phyloP scores from a whole-genome alignment of 2,888 invertebrate genomes.

The Rhodophaea formosa region DNA sequence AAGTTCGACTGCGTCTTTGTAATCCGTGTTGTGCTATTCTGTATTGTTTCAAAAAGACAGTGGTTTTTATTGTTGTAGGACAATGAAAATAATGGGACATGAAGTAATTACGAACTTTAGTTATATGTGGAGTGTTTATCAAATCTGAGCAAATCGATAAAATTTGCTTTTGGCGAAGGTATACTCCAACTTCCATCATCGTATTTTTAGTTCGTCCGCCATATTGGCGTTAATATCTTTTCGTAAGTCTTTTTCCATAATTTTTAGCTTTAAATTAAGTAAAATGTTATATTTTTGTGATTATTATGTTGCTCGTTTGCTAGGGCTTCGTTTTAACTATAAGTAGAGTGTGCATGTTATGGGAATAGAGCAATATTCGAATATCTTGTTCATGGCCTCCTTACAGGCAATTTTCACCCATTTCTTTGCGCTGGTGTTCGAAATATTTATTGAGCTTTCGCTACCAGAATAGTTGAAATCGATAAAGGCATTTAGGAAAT shows the following conservation, averaged over 20 bases:
- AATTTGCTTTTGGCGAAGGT: slow-evolving; percentile 71
- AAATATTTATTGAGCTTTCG: slow-evolving; percentile 24
- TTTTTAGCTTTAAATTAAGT: slow-evolving; percentile 67
- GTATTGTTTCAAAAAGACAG: slow-evolving; percentile 71
- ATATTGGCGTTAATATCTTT: slow-evolving; percentile 84
- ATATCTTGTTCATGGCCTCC: slow-evolving; percentile 70
- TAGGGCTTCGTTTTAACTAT: slow-evolving; percentile 68
- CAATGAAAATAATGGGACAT: slow-evolving; percentile 60
- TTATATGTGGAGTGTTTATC: slow-evolving; percentile 68
- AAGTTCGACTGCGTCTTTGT: slow-evolving; percentile 75
- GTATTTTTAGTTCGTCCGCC: slow-evolving; percentile 85
- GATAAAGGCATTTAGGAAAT: neutral
- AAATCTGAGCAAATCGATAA: slow-evolving; percentile 64
- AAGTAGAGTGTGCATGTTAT: slow-evolving; percentile 58
- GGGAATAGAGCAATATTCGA: slow-evolving; percentile 51
- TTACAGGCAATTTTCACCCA: slow-evolving; percentile 60
- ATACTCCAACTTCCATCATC: slow-evolving; percentile 63
- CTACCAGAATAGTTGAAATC: neutral
- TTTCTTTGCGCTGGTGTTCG: slow-evolving; percentile 45
- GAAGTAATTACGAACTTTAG: slow-evolving; percentile 61
- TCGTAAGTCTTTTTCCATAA: slow-evolving; percentile 78
- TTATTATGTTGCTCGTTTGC: slow-evolving; percentile 69
- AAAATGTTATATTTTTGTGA: slow-evolving; percentile 62
- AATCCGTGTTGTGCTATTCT: slow-evolving; percentile 80
- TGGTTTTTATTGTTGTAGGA: slow-evolving; percentile 62